phyloP scores from a whole-genome alignment of 2,888 invertebrate species.

The Zaprionus bogoriensis region DNA sequence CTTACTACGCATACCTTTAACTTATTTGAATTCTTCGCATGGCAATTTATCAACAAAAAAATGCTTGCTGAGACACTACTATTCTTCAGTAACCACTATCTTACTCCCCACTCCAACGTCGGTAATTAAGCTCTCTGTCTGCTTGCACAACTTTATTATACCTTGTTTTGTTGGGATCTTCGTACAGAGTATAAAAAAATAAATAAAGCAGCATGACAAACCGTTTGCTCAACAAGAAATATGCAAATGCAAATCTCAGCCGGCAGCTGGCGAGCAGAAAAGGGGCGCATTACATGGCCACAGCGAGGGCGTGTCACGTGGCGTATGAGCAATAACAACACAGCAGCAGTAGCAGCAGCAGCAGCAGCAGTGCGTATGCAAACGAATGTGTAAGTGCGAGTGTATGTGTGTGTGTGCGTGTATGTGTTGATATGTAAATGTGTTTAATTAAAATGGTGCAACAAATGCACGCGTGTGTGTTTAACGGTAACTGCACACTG shows the following conservation, averaged over 20 bases:
- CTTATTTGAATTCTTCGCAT: too few relatives aligned
- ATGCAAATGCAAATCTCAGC: conserved; percentile 55
- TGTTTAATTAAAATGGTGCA: conserved; percentile 71
- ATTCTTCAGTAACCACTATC: too few relatives aligned
- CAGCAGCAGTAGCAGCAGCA: not conserved
- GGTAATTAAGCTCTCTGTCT: not conserved
- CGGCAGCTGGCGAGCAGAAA: conserved; percentile 18
- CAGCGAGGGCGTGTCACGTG: conserved; percentile 33
- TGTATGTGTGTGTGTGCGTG: not conserved
- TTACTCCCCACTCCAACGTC: not conserved
- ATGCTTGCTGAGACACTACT: too few relatives aligned
- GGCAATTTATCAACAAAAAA: too few relatives aligned
- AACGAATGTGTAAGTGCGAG: not conserved
- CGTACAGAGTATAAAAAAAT: conserved; percentile 8
- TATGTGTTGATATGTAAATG: conserved; percentile 44
- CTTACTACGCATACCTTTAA: too few relatives aligned
- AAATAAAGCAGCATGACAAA: conserved; percentile 52
- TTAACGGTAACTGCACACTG: conserved; percentile 45
- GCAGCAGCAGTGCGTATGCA: too few relatives aligned
- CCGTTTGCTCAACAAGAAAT: conserved; percentile 53
- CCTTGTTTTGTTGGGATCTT: conserved; percentile 2
- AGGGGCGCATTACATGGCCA: conserved; percentile 16
- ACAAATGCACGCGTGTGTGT: conserved; percentile 31
- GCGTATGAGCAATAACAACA: conserved; percentile 59
- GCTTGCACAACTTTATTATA: conserved; percentile 2